Evolutionary conservation across 2,888 invertebrate genomes (phyloP), one percentile per base, ranked within the genome.

Genomic region (Drosophila vallismaia): DNA sequence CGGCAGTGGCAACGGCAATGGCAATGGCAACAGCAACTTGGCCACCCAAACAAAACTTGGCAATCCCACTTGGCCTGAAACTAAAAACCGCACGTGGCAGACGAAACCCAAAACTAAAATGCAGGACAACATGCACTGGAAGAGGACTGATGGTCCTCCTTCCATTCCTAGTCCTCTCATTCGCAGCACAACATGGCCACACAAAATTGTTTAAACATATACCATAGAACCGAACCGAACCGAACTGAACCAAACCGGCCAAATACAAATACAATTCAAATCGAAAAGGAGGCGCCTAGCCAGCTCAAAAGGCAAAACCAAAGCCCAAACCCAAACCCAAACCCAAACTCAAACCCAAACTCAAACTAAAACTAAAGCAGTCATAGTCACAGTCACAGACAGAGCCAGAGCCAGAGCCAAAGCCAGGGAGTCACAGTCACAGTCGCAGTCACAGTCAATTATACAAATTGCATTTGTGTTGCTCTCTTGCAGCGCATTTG

Each of bases 391-490:
- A 84, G 81, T 81, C 82, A 78, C 86, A 83, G 87, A n/a, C 36
- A 19, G 19, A 19, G 2, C 19, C 19, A 19, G 19, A 14, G 14
- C 14, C 1, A 14, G 14, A 14, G 2, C 19, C 19, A 19, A 2
- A 14, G 14, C 14, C 1, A 14, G 14, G 1, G 14, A 19, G 19
- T n/a, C 10, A 28, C 50, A 62, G 48, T n/a, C 45, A 14, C 53
- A 66, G 44, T n/a, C 54, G 75, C 77, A 84, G 81, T 81, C 86
- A 78, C 86, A 83, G 83, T 85, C 83, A 83, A 87, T 83, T 83
- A 83, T 85, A 87, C 88, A 83, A 83, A 87, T 83, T 83, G 86
- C 88, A 88, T 84, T 85, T 85, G 85, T 67, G 64, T 70, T 67
- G 53, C 53, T 51, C 71, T 67, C 62, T 58, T 42, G 60, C 71